phyloP scores from a whole-genome alignment of 2,113 vertebrate genomes.

The Petromus typicus region DNA sequence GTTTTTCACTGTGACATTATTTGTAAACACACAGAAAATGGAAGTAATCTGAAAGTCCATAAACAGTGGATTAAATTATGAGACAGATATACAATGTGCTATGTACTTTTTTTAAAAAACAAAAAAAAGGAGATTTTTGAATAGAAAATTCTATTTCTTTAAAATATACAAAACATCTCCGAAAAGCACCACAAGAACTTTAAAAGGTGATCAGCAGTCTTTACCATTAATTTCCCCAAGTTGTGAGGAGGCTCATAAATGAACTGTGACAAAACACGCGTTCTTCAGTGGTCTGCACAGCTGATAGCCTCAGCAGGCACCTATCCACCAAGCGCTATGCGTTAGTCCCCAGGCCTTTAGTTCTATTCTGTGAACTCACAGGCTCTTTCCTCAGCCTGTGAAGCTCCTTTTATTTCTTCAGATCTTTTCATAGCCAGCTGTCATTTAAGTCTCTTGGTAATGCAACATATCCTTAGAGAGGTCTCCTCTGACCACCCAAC shows the following conservation, averaged over 20 bases:
- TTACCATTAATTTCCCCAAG: conserved; percentile 52
- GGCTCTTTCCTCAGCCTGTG: neutral
- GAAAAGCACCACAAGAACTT: conserved; percentile 2
- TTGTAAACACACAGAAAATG: conserved; percentile 50
- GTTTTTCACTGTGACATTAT: conserved; percentile 34
- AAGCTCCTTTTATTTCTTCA: neutral
- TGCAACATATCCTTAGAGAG: neutral
- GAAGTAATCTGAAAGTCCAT: conserved; percentile 13
- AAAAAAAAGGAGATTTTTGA: neutral
- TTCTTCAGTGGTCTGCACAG: neutral
- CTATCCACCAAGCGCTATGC: neutral
- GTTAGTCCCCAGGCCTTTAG: neutral
- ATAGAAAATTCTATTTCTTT: neutral
- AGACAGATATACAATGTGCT: neutral
- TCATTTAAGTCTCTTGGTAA: conserved; percentile 1
- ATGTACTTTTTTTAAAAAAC: neutral
- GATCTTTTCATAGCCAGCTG: neutral
- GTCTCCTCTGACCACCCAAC: neutral
- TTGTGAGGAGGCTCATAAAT: conserved; percentile 16
- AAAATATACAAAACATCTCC: neutral
- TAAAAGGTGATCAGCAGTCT: conserved; percentile 24
- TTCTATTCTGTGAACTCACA: neutral
- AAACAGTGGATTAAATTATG: neutral
- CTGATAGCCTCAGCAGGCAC: neutral
- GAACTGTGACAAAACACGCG: neutral